Percentiles rank a stretch among this genome's conserved stretches.
Conservation (phyloP, 2,797 vertebrate genomes). For the Graptemys geographica region DNA sequence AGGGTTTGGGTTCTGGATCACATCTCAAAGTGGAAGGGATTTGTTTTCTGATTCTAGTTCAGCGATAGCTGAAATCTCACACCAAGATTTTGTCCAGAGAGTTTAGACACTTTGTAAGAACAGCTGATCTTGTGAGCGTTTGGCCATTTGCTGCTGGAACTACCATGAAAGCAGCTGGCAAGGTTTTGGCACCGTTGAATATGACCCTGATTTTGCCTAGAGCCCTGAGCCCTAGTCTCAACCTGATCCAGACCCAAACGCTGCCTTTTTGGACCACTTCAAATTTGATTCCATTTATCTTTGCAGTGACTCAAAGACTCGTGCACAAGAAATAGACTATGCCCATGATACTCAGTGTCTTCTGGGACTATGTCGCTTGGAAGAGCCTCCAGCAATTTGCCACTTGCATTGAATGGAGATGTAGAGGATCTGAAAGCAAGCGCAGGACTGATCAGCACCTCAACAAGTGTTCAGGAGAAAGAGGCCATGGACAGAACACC, state of each 20-base stretch:
- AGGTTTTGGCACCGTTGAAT: background rate
- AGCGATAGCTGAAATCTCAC: background rate
- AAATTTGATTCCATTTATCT: background rate
- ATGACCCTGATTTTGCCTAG: background rate
- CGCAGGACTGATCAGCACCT: background rate
- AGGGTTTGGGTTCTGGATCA: background rate
- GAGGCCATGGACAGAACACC: rapidly evolving
- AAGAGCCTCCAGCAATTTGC: background rate
- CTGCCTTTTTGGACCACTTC: background rate
- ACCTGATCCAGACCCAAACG: background rate
- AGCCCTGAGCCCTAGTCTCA: background rate
- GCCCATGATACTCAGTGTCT: background rate
- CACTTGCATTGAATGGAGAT: rapidly evolving
- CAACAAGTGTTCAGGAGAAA: background rate
- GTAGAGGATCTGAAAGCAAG: background rate
- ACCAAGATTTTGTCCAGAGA: background rate
- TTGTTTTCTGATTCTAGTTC: background rate
- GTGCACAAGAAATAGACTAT: background rate
- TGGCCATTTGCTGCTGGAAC: background rate
- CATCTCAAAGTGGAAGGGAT: background rate
- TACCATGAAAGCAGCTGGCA: background rate
- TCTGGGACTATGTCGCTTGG: background rate
- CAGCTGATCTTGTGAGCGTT: background rate
- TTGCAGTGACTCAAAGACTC: background rate
- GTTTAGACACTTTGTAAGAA: background rate